These are phyloP conservation scores for Meda fulgida DNA, from an alignment of 2,797 vertebrate species.

Conservation along the genomic window DNA sequence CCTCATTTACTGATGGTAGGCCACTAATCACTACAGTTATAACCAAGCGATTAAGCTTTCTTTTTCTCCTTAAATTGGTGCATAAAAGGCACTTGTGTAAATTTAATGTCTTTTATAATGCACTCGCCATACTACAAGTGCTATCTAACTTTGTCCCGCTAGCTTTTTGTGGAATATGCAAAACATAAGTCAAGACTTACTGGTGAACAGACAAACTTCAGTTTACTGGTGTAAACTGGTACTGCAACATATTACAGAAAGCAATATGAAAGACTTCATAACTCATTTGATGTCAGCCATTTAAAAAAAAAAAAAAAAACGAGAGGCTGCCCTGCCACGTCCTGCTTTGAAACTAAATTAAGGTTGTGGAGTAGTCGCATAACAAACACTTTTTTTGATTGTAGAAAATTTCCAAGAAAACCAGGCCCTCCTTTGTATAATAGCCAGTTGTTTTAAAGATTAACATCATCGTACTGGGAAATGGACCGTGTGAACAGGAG, in stretches of 20 bases:
- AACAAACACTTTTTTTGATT: constrained; percentile 70
- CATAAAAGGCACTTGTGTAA: constrained; percentile 17
- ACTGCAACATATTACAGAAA: constrained; percentile 58
- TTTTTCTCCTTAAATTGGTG: constrained; percentile 12
- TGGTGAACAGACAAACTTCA: constrained; percentile 29
- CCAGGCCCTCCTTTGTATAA: constrained; percentile 61
- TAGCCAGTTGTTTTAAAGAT: constrained; percentile 61
- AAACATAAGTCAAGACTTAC: constrained; percentile 48
- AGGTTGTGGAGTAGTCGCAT: constrained; percentile 24
- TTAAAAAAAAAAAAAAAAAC: constrained; percentile 18
- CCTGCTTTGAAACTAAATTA: constrained; percentile 28
- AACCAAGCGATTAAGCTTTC: constrained; percentile 8
- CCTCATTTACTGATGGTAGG: constrained; percentile 12
- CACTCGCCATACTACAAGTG: constrained; percentile 43
- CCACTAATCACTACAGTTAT: constrained; percentile 27
- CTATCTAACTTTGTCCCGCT: constrained; percentile 32
- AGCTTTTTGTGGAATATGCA: constrained; percentile 57
- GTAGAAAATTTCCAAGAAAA: constrained; percentile 67
- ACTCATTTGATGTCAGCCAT: constrained; percentile 37
- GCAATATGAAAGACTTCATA: constrained; percentile 59
- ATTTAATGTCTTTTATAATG: constrained; percentile 24
- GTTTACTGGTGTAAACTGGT: constrained; percentile 40
- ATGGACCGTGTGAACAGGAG: constrained; percentile 49
- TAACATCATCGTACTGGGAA: constrained; percentile 59
- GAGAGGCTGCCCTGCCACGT: constrained; percentile 61